These are phyloP conservation scores for Campoletis raptor DNA, from an alignment of 2,888 invertebrate species.

Conservation along the genomic window DNA sequence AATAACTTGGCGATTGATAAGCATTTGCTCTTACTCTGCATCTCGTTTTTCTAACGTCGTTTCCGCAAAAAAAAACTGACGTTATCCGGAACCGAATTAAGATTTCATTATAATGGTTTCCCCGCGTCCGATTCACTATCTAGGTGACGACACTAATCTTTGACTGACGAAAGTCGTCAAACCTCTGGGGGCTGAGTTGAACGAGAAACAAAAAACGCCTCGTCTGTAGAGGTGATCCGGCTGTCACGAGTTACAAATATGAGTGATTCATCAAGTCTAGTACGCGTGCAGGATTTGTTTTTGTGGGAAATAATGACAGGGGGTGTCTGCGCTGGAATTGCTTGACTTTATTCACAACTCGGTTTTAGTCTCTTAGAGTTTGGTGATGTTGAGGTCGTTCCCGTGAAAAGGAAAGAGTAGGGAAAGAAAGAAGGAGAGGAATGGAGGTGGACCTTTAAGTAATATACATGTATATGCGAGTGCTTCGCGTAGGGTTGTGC, in stretches of 20 bases:
- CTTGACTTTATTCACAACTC: constrained; percentile 57
- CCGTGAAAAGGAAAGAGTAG: constrained; percentile 69
- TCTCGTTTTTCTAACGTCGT: neutral
- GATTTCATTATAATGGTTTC: neutral
- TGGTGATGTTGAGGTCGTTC: neutral
- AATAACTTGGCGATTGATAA: neutral
- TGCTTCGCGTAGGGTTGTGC: constrained; percentile 64
- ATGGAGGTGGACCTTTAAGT: constrained; percentile 78
- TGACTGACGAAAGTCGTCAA: neutral
- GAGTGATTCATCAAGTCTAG: constrained; percentile 8
- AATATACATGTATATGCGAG: constrained; percentile 49
- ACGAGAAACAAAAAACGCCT: constrained; percentile 5
- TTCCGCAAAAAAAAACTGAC: neutral
- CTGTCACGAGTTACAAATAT: constrained; percentile 8
- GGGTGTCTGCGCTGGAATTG: constrained; percentile 72
- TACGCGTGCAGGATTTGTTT: constrained; percentile 65
- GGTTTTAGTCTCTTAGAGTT: constrained; percentile 27
- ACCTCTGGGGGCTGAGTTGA: neutral
- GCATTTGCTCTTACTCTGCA: neutral
- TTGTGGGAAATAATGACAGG: constrained; percentile 28
- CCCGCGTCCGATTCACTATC: neutral
- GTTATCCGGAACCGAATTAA: neutral
- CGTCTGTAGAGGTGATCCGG: constrained; percentile 8
- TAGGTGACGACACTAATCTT: neutral
- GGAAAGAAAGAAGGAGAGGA: constrained; percentile 80